Base-by-base conservation (phyloP, 2,797 vertebrate species). In the Carcharodon carcharias region DNA sequence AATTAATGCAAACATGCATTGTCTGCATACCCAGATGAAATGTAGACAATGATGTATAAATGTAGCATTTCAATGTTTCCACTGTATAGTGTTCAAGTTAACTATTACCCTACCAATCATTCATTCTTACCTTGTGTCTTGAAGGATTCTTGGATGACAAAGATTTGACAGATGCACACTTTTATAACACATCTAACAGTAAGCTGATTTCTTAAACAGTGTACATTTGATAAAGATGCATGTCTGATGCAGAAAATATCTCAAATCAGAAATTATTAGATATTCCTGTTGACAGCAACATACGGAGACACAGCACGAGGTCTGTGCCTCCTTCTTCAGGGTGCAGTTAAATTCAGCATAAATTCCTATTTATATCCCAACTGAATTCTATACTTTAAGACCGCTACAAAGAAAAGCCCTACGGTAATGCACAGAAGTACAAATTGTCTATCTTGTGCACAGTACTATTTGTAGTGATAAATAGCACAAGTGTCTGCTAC, bases 221-320 rank as follows among this genome's bases (percentile, higher is more conserved):
- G 50, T 88, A 28, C 50, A 54, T 50, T 26, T 85, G 82, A 8
- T 23, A 45, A 85, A n/a, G 31, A 45, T 50, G 8, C 23, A 21
- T 50, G 21, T 6, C 40, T 85, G 21, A 23, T 50, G 1, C 45
- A 21, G 82, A 88, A 54, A 54, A 56, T 88, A 56, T 11, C 45
- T 54, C 26, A 67, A 82, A 93, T 35, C 91, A 93, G 91, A 93
- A 56, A 63, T 63, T 31, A 61, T 56, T 35, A 63, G 31, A 63
- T 92, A 92, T 92, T 26, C 65, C 61, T 93, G 58, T 93, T 93
- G 91, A 93, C 16, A 65, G 40, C 28, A 58, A 63, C 54, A 91
- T 58, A 58, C 18, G 50, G 85, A 58, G 58, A 1, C 56, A 91
- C 88, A 58, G 58, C 89, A 58, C 58, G 1, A n/a, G 58, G 89